These are phyloP conservation scores for Coenonympha arcania DNA, from an alignment of 2,888 invertebrate genomes.

Conservation along the genomic window DNA sequence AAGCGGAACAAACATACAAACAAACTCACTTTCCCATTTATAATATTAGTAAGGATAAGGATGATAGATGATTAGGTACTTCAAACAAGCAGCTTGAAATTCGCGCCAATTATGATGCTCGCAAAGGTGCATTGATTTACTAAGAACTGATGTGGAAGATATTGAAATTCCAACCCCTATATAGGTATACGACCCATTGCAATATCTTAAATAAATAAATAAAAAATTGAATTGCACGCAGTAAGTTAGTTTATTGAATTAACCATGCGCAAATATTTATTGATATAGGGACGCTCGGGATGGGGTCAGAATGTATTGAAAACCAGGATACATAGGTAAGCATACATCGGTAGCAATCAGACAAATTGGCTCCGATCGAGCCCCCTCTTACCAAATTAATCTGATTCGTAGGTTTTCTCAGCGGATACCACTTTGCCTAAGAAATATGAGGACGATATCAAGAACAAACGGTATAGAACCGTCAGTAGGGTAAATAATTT, in stretches of 20 bases:
- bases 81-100: too few species aligned
- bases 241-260: constrained; percentile 64
- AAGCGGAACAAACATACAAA: too few species aligned
- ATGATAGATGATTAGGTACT: too few species aligned
- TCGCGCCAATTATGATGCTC: too few species aligned
- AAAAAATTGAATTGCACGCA: constrained; percentile 45
- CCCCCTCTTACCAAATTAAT: constrained; percentile 72
- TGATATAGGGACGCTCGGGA: constrained; percentile 63
- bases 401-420: constrained; percentile 70
- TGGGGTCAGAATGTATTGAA: constrained; percentile 72
- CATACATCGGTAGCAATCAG: constrained; percentile 72
- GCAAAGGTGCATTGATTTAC: not conserved
- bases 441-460: constrained; percentile 39
- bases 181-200: constrained; percentile 17
- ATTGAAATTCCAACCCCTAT: constrained; percentile 15
- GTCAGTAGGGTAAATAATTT: not conserved
- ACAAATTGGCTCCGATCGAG: constrained; percentile 72
- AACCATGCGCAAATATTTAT: constrained; percentile 74
- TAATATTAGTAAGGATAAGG: too few species aligned
- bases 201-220: constrained; percentile 40
- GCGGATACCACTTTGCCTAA: constrained; percentile 58
- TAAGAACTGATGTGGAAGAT: constrained; percentile 5
- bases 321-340: constrained; percentile 60
- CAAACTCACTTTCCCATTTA: too few species aligned
- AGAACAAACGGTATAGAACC: constrained; percentile 12